Conservation (phyloP, 1,140 invertebrate species). For the Lepidurus couesii region DNA sequence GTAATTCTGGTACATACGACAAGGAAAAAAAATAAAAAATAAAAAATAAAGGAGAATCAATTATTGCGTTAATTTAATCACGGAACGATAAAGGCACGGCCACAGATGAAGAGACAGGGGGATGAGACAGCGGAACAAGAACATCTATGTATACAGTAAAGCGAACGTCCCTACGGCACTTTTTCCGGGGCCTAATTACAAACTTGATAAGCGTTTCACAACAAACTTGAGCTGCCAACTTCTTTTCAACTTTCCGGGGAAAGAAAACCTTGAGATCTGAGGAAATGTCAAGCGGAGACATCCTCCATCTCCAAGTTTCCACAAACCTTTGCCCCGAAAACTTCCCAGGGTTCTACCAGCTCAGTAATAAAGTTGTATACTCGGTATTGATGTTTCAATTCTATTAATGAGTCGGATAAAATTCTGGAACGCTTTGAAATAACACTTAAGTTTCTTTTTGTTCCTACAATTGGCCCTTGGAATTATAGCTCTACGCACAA, state of each 20-base stretch:
- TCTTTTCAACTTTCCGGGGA: background rate
- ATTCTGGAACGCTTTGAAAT: background rate
- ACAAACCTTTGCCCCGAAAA: background rate
- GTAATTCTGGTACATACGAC: slow-evolving; percentile 45
- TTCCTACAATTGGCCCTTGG: too few species aligned
- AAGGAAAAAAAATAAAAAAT: background rate
- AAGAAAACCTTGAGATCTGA: background rate
- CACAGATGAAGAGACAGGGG: background rate
- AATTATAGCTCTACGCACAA: too few species aligned
- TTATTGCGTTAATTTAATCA: background rate
- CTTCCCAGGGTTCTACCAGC: background rate
- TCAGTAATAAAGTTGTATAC: background rate
- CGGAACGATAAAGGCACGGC: background rate
- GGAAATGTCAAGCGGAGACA: background rate
- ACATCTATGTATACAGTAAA: background rate
- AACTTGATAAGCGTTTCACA: background rate
- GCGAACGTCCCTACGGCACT: background rate
- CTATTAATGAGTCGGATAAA: background rate
- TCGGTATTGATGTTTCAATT: slow-evolving; percentile 4
- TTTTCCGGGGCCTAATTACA: background rate
- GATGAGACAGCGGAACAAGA: background rate
- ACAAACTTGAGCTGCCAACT: background rate
- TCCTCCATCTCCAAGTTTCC: background rate
- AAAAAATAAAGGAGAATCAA: background rate
- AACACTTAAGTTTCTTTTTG: too few species aligned